Evolutionary conservation across 2,113 vertebrate species (phyloP).

Genomic region (Salvelinus fontinalis): DNA sequence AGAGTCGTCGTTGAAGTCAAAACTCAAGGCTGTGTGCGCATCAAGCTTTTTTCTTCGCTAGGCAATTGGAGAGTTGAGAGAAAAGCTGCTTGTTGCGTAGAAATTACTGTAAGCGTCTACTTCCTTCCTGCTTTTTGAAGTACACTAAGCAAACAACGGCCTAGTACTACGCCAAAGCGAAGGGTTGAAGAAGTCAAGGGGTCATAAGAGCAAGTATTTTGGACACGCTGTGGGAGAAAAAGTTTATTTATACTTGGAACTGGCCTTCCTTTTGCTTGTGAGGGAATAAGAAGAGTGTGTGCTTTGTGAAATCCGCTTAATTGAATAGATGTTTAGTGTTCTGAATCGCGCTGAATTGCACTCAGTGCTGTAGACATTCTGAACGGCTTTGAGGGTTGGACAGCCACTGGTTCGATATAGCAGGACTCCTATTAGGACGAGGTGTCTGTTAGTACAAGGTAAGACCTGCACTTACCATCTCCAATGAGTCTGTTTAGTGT

Average conservation of each 20-base stretch:
- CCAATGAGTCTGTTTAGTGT: neutral
- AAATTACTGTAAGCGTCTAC: conserved; percentile 35
- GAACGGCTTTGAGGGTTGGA: neutral
- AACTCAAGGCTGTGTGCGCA: conserved; percentile 1
- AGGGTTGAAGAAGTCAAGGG: conserved; percentile 15
- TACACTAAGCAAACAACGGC: conserved; percentile 31
- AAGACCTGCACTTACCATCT: neutral
- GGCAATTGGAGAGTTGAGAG: conserved; percentile 13
- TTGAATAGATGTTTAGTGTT: neutral
- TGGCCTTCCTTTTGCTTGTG: neutral
- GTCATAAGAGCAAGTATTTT: neutral
- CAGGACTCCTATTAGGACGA: neutral
- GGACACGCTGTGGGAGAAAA: neutral
- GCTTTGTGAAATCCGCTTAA: neutral
- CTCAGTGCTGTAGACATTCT: neutral
- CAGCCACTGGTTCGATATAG: neutral
- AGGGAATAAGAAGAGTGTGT: neutral
- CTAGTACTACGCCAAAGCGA: conserved; percentile 20
- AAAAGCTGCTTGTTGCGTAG: conserved; percentile 44
- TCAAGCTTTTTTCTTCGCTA: conserved; percentile 16
- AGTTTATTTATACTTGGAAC: neutral
- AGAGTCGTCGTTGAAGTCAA: neutral
- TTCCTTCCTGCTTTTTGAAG: conserved; percentile 62
- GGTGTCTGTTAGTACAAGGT: neutral
- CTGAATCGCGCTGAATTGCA: neutral